Evolutionary conservation across 2,113 vertebrate species (phyloP).

Genomic region (Synchiropus splendidus): DNA sequence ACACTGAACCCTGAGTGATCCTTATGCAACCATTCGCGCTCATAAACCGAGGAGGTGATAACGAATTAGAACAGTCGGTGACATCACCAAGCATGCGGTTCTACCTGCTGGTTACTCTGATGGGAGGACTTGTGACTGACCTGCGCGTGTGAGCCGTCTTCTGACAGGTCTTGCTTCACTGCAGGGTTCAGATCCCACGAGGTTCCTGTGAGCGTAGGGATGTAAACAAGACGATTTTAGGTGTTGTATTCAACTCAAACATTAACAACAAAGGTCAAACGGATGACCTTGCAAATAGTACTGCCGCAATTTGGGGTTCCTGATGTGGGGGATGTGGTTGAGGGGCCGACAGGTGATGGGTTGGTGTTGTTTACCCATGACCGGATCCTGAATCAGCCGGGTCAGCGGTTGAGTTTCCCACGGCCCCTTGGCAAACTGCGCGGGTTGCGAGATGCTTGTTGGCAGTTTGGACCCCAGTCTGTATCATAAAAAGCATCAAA

Average conservation of each 20-base stretch:
- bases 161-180: slow-evolving; percentile 19
- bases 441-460: slow-evolving; percentile 51
- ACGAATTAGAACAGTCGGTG: not conserved
- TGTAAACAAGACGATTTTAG: not conserved
- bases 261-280: not conserved
- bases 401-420: slow-evolving; percentile 39
- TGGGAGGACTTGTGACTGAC: slow-evolving; percentile 39
- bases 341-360: slow-evolving; percentile 27
- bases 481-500: slow-evolving; percentile 2
- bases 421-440: slow-evolving; percentile 48
- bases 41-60: slow-evolving; percentile 26
- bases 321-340: slow-evolving; percentile 63
- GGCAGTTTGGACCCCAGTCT: slow-evolving; percentile 66
- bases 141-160: slow-evolving; percentile 19
- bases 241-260: not conserved
- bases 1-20: slow-evolving; percentile 45
- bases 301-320: slow-evolving; percentile 69
- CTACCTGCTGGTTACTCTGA: no score
- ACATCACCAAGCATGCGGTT: no score
- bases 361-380: slow-evolving; percentile 14
- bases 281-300: slow-evolving; percentile 67
- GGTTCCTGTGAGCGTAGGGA: slow-evolving; percentile 27
- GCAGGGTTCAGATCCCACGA: slow-evolving; percentile 35
- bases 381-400: slow-evolving; percentile 14
- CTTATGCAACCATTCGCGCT: slow-evolving; percentile 15